Percentiles rank a stretch among this genome's conserved stretches.
phyloP scores from a whole-genome alignment of 1,140 invertebrate species.

The Drosophila insularis region DNA sequence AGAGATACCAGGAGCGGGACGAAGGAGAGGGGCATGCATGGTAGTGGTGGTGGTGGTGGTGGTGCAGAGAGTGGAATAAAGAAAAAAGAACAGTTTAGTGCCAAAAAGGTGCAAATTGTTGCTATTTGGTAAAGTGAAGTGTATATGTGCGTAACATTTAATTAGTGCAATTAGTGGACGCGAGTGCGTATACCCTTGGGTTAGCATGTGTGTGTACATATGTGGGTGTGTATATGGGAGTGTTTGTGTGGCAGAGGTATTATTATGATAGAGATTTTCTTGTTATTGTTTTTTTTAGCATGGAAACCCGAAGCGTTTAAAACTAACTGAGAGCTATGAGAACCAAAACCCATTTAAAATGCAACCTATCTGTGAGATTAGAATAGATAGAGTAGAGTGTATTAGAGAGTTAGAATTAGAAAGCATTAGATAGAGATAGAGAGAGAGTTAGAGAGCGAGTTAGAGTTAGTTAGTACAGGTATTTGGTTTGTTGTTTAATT shows the following conservation, averaged over 20 bases:
- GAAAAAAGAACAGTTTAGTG: slow-evolving; percentile 66
- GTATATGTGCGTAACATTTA: slow-evolving; percentile 49
- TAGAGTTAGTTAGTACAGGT: slow-evolving; percentile 11
- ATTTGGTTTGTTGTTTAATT: slow-evolving; percentile 27
- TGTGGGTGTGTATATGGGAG: slow-evolving; percentile 31
- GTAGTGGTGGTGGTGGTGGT: slow-evolving; percentile 14
- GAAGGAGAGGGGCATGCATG: slow-evolving; percentile 25
- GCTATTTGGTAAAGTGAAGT: slow-evolving; percentile 20
- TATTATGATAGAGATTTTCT: slow-evolving; percentile 40
- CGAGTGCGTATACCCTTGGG: slow-evolving; percentile 22
- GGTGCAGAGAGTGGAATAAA: slow-evolving; percentile 42
- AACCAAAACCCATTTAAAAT: slow-evolving; percentile 3
- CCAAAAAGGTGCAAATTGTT: slow-evolving; percentile 66
- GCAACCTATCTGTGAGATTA: slow-evolving; percentile 18
- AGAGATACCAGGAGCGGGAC: slow-evolving; percentile 14
- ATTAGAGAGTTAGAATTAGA: not conserved
- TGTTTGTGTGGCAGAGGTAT: slow-evolving; percentile 25
- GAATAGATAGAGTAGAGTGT: not conserved
- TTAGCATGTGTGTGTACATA: slow-evolving; percentile 10
- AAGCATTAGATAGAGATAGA: slow-evolving; percentile 27
- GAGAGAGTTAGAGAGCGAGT: not conserved
- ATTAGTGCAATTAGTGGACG: slow-evolving; percentile 71
- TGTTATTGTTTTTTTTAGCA: slow-evolving; percentile 20
- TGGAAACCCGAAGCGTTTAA: slow-evolving; percentile 33
- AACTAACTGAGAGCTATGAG: slow-evolving; percentile 16